A percentile compares a stretch with the other conserved stretches of the same genome.
Conservation (phyloP, 2,113 vertebrate genomes). For the Micronisus gabar region DNA sequence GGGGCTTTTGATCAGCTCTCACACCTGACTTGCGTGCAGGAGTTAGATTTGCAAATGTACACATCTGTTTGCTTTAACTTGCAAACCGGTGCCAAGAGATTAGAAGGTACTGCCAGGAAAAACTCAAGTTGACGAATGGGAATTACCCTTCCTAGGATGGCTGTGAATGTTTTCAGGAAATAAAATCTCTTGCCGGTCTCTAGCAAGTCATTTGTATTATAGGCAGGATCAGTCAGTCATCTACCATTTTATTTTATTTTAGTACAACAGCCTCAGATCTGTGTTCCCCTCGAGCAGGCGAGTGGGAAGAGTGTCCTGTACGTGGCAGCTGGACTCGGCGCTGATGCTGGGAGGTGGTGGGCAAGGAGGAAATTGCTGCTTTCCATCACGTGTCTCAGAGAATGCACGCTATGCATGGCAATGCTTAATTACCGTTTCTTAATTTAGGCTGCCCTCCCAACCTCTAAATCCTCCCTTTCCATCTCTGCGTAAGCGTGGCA, state of each 20-base stretch:
- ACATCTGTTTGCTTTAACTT: conserved; percentile 5
- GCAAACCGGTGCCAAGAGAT: conserved; percentile 5
- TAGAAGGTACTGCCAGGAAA: conserved; percentile 50
- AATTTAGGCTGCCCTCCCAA: not conserved
- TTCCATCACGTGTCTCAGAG: not conserved
- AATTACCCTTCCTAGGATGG: conserved; percentile 58
- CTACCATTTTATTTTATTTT: not conserved
- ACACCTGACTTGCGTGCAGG: conserved; percentile 4
- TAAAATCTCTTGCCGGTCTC: not conserved
- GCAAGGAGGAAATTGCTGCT: not conserved
- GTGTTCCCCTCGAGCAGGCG: not conserved
- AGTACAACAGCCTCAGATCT: not conserved
- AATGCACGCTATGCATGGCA: rapidly evolving
- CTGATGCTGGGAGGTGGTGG: not conserved
- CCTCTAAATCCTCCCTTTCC: not conserved
- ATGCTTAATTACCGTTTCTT: not conserved
- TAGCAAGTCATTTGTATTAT: conserved; percentile 25
- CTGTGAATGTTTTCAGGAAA: conserved; percentile 43
- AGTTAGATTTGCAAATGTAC: not conserved
- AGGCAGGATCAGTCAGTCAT: not conserved
- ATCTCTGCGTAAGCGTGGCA: rapidly evolving
- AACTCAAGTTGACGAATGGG: conserved; percentile 52
- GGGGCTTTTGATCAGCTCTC: conserved; percentile 6
- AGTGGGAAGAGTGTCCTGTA: not conserved
- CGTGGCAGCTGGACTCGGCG: rapidly evolving